Conservation (phyloP, 2,113 vertebrate genomes). For the Siphamia tubifer region DNA sequence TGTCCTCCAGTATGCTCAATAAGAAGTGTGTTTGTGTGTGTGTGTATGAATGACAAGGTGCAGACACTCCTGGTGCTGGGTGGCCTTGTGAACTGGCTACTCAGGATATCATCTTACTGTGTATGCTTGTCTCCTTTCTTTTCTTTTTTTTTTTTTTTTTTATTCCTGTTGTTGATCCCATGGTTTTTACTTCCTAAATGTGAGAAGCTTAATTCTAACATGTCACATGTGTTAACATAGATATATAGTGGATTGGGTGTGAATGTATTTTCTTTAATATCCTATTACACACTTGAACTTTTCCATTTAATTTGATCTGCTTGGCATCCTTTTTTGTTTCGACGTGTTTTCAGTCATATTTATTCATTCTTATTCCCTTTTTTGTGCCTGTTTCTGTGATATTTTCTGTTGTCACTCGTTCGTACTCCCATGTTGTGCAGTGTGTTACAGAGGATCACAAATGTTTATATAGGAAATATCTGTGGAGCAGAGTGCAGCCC, state of each 20-base stretch:
- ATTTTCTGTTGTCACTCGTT: constrained; percentile 1
- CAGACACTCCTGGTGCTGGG: constrained; percentile 58
- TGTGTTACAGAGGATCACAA: background rate
- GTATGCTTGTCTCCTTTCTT: background rate
- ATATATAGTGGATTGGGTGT: background rate
- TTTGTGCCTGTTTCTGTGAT: background rate
- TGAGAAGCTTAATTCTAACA: constrained; percentile 15
- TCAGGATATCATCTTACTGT: constrained; percentile 54
- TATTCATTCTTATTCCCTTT: constrained; percentile 24
- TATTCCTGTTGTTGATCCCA: constrained; percentile 1
- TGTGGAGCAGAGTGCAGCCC: constrained; percentile 42
- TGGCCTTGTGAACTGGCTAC: constrained; percentile 56
- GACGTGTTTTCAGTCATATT: background rate
- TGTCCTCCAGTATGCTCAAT: constrained; percentile 7
- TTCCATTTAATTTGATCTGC: background rate
- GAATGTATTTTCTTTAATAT: background rate
- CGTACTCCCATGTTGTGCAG: background rate
- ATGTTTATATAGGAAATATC: constrained; percentile 68
- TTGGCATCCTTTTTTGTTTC: background rate
- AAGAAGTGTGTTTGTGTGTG: constrained; percentile 17
- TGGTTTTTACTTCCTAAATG: constrained; percentile 7
- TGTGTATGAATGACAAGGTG: constrained; percentile 51
- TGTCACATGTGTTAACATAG: constrained; percentile 4
- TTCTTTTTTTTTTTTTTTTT: background rate
- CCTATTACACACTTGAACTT: too few species aligned